Conservation (phyloP, 2,888 invertebrate genomes). For the Silvanus unidentatus region DNA sequence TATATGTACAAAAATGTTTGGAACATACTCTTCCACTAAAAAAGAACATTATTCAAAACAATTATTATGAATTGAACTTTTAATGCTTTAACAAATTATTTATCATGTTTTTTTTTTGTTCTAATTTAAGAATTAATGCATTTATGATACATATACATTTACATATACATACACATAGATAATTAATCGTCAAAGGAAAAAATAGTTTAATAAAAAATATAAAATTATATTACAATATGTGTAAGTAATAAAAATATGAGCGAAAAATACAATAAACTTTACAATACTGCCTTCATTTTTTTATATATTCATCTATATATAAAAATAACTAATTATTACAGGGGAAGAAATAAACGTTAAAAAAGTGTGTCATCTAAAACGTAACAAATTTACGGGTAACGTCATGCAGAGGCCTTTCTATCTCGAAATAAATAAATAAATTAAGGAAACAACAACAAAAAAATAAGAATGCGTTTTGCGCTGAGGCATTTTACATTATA, state of each 20-base stretch:
- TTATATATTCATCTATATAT: no score
- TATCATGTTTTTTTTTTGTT: background rate
- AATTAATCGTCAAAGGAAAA: no score
- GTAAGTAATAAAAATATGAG: conserved; percentile 6
- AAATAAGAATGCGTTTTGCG: background rate
- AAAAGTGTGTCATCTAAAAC: background rate
- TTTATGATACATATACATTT: no score
- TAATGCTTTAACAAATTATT: background rate
- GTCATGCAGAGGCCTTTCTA: background rate
- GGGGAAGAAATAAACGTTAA: no score
- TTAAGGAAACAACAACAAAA: background rate
- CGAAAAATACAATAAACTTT: conserved; percentile 14
- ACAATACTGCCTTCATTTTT: conserved; percentile 3
- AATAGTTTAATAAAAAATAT: no score
- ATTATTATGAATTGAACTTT: no score
- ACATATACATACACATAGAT: no score
- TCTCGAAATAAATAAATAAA: no score
- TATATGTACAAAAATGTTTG: conserved; percentile 23
- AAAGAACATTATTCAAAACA: background rate
- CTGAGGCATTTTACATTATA: conserved; percentile 3
- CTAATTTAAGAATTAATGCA: background rate
- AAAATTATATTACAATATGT: conserved; percentile 12
- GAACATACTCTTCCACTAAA: background rate
- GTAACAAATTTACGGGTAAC: background rate
- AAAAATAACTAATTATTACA: no score